phyloP scores from a whole-genome alignment of 2,113 vertebrate species.

The Cromileptes altivelis region DNA sequence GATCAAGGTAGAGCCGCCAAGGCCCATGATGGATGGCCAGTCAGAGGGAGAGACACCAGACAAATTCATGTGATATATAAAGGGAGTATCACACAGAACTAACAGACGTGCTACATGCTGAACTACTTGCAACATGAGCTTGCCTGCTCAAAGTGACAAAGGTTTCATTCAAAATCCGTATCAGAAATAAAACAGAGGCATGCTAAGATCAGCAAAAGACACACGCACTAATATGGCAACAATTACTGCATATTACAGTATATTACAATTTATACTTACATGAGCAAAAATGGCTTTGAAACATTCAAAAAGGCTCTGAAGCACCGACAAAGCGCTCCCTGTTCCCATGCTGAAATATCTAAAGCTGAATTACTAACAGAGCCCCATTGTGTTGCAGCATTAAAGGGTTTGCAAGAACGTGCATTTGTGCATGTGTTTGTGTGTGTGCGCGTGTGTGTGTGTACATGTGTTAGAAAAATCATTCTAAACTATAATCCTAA shows the following conservation, averaged over 20 bases:
- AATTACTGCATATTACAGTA: conserved; percentile 10
- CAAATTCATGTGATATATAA: conserved; percentile 48
- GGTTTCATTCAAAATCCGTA: conserved; percentile 7
- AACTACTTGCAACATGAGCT: conserved; percentile 21
- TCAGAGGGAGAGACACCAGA: conserved; percentile 41
- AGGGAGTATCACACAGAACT: not conserved
- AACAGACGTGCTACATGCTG: conserved; percentile 4
- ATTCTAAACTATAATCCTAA: conserved; percentile 59
- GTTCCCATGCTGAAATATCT: conserved; percentile 44
- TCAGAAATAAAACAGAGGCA: not conserved
- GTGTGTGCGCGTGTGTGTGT: not conserved
- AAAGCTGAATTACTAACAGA: conserved; percentile 69
- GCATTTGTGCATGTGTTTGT: conserved; percentile 25
- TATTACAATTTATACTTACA: conserved; percentile 5
- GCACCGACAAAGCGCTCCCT: conserved; percentile 48
- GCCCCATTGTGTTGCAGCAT: conserved; percentile 63
- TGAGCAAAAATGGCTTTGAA: conserved; percentile 4
- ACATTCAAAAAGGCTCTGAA: conserved; percentile 30
- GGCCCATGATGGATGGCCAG: conserved; percentile 70
- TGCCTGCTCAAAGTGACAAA: not conserved
- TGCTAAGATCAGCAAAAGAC: not conserved
- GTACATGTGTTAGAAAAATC: conserved; percentile 41
- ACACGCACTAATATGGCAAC: not conserved
- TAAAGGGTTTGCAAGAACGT: conserved; percentile 40
- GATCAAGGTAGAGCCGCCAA: conserved; percentile 57